Percentiles rank a stretch among this genome's conserved stretches.
Conservation (phyloP, 1,140 invertebrate genomes). For the Oreohelix idahoensis region DNA sequence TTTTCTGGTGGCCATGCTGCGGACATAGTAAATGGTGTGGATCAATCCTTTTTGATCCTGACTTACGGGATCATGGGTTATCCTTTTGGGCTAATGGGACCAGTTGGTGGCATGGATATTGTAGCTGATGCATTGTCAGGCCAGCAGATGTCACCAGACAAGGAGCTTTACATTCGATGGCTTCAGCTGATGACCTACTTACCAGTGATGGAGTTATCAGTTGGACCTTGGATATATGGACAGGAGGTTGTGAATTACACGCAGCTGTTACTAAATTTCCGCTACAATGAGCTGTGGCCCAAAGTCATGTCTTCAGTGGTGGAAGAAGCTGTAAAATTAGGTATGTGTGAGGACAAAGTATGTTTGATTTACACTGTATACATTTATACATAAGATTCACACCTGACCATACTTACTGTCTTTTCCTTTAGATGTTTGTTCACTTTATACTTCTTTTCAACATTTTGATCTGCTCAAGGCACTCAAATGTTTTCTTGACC, state of each 20-base stretch:
- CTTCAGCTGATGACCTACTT: constrained; percentile 88
- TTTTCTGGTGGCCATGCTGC: constrained; percentile 54
- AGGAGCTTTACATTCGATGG: constrained; percentile 76
- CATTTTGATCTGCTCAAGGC: too few species aligned
- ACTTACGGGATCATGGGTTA: constrained; percentile 91
- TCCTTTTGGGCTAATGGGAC: constrained; percentile 88
- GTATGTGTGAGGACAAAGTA: constrained; percentile 60
- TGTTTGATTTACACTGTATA: too few species aligned
- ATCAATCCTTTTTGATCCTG: constrained; percentile 66
- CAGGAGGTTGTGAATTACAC: constrained; percentile 80
- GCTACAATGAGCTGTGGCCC: constrained; percentile 78
- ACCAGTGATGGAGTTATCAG: constrained; percentile 90
- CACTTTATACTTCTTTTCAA: too few species aligned
- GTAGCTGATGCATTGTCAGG: constrained; percentile 73
- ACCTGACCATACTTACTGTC: too few species aligned
- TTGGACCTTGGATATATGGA: constrained; percentile 89
- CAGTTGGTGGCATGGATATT: constrained; percentile 91
- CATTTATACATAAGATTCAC: too few species aligned
- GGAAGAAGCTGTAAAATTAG: constrained; percentile 81
- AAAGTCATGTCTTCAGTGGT: constrained; percentile 74
- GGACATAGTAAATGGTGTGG: constrained; percentile 35
- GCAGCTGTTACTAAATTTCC: constrained; percentile 80
- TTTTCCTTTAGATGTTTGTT: too few species aligned
- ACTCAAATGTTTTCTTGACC: too few species aligned
- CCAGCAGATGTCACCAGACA: constrained; percentile 12